phyloP scores from a whole-genome alignment of 2,888 invertebrate genomes.

The Tetragonula carbonaria region DNA sequence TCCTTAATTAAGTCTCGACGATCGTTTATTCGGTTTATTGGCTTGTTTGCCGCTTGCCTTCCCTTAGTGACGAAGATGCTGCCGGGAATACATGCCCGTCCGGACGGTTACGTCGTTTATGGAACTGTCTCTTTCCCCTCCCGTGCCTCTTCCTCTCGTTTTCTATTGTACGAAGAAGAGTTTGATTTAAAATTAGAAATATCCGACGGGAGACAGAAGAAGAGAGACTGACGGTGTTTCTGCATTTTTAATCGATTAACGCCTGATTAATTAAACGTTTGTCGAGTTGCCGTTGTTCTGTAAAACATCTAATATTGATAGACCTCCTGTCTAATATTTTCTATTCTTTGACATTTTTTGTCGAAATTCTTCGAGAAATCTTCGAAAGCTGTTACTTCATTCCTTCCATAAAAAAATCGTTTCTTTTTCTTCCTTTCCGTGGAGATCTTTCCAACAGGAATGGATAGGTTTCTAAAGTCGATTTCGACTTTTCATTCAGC shows the following conservation, averaged over 20 bases:
- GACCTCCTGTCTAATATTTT: too few species aligned
- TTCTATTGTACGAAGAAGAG: neutral
- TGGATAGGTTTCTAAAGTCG: too few species aligned
- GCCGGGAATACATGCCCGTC: conserved; percentile 19
- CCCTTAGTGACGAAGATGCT: conserved; percentile 37
- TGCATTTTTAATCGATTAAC: too few species aligned
- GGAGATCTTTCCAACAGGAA: too few species aligned
- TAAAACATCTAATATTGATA: too few species aligned
- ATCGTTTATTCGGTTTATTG: conserved; percentile 71
- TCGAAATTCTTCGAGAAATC: too few species aligned
- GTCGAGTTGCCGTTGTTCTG: too few species aligned
- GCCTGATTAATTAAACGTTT: too few species aligned
- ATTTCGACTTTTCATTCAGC: conserved; percentile 18
- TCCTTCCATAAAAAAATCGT: too few species aligned
- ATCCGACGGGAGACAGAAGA: neutral
- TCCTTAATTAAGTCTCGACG: conserved; percentile 80
- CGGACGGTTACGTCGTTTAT: conserved; percentile 47
- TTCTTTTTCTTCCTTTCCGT: too few species aligned
- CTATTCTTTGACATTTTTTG: too few species aligned
- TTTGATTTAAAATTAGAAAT: neutral
- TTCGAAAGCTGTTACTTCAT: too few species aligned
- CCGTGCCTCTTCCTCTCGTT: neutral
- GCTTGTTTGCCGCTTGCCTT: conserved; percentile 67
- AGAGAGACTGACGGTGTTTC: neutral
- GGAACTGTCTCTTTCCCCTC: conserved; percentile 41